Evolutionary conservation across 2,797 vertebrate genomes (phyloP), one percentile per base, ranked within the genome.

Genomic region (Cyclura pinguis): DNA sequence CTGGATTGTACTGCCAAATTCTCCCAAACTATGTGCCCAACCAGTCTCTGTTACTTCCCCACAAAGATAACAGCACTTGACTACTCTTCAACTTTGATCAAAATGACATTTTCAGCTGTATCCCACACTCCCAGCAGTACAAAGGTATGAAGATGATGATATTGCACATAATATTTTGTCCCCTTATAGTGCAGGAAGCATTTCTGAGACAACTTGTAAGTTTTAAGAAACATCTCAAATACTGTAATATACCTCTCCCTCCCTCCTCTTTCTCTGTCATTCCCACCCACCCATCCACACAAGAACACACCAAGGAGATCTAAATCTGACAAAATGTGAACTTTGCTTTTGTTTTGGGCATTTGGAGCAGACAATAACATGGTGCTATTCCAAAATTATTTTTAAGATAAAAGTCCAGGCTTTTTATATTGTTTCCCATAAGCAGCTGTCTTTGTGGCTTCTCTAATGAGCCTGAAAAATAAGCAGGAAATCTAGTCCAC

Each of bases 361-460:
- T 38, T 69, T 81, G 13, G n/a, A 22, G 32, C 55, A 38, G 50
- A 35, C 3, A 35, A 35, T 29, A 14, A 87, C 10, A 42, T 52
- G 62, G 4, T n/a, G 9, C 12, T 72, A 13, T 3, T 52, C 18
- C 38, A 12, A 81, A 72, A 81, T 38, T n/a, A 72, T 24, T 10
- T n/a, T 64, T 72, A 4, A 10, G 22, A 73, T 73, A 72, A 73
- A 80, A 42, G 47, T 80, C 13, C 35, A 80, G 24, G 35, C 27
- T 14, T 85, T 78, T 47, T 77, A 8, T 6, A 55, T 52, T 81
- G 12, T 55, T 47, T 89, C 16, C 32, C 84, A 89, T 35, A 10
- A 85, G 16, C 69, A 81, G 55, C 77, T 90, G 52, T 62, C 52
- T 81, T 74, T 59, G 35, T 78, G 42, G 32, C 76, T 38, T 80